Base-by-base conservation (phyloP, 2,888 invertebrate species). In the Ectemnius continuus region DNA sequence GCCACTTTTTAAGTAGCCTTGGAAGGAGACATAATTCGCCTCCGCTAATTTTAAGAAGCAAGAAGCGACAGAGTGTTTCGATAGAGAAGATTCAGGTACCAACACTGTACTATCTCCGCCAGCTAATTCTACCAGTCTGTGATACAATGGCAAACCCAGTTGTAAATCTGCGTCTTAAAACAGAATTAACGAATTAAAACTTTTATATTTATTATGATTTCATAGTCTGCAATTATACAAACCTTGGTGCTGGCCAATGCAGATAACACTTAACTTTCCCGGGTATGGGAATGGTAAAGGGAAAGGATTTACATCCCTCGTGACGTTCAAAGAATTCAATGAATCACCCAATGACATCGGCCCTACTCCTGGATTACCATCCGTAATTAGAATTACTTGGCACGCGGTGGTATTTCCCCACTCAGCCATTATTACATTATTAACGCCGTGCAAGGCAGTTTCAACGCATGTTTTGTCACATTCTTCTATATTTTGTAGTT, bases 361-460 rank as follows among this genome's bases (percentile, higher is more conserved):
- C 2, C 95, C 95, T 57, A 94, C 91, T 23, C 96, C 96, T 45
- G 94, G 92, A 75, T 94, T 94, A 23, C 96, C 96, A 91, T 96
- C 96, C 0, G 96, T 96, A 48, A 97, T 93, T 46, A 96, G 89
- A 36, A 96, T 92, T 87, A 95, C 94, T 92, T 98, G 98, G 83
- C 96, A 96, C 8, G 96, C 94, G 62, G 96, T 96, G 80, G 96
- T 95, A 75, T 94, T 95, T 4, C 98, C 98, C 98, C 98, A 99
- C 89, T 97, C 97, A 67, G 95, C 94, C 47, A 96, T 92, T 47
- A 98, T 94, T 64, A 97, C 92, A 85, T 94, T 94, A 86, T 95
- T 96, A 0, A 97, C 94, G 20, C 96, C 96, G 84, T 94, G 94
- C 2, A 98, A 92, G 61, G 96, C 96, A 5, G 94, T 93, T 87